Base-by-base conservation (phyloP, 2,113 vertebrate species). In the Genyomyrus donnyi region DNA sequence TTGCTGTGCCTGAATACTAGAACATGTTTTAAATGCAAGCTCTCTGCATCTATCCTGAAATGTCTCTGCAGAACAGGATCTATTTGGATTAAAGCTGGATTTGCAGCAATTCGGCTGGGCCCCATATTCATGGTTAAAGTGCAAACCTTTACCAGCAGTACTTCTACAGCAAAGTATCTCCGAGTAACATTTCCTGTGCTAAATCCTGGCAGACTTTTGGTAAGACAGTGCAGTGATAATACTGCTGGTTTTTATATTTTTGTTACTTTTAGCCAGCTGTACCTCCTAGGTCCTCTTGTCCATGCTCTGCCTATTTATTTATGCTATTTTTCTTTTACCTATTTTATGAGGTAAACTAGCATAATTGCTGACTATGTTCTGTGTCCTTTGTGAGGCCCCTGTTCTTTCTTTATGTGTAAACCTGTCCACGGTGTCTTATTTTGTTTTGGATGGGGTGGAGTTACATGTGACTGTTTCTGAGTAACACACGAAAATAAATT, bases 51-150 rank as follows among this genome's bases (percentile, higher is more conserved):
- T 94, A 94, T 92, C 90, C 92, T 90, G 93, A 94, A 93, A 90
- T 94, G 85, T 92, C 93, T 92, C 94, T 95, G 93, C 93, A 93
- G 94, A 95, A 94, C 94, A 94, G 94, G 93, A 94, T 96, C 93
- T 94, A 90, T 94, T 85, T 92, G 94, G 94, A 95, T 96, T 96
- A 96, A 90, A 89, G 91, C 88, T 45, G 90, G 90, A 92, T 95
- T 93, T 93, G 86, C 94, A 90, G 93, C 91, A 90, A 91, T 93
- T 92, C 93, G 92, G 92, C 93, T 94, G 93, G 92, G 93, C 92
- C 92, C 93, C 93, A 93, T 91, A 92, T 88, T 46, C 87, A 91
- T 90, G 85, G 90, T 91, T 62, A 56, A 83, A 90, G 84, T 39
- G 80, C 58, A 90, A 46, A 21, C 50, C 35, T 39, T 21, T 13